Base-by-base conservation (phyloP, 2,113 vertebrate species). In the Platichthys flesus region DNA sequence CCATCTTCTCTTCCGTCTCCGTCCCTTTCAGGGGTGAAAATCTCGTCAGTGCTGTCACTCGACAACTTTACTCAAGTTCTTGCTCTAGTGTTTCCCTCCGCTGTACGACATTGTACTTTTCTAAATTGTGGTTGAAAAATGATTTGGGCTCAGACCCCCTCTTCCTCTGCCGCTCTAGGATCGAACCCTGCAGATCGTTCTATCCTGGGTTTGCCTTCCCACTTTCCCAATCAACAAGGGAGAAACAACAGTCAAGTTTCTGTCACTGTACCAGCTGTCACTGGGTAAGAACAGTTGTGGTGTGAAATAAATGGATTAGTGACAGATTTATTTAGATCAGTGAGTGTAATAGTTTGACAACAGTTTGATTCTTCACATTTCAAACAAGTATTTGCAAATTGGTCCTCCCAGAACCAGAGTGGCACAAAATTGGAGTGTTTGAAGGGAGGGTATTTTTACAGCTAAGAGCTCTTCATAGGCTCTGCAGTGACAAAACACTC, bases 291-390 rank as follows among this genome's bases (percentile, higher is more conserved):
- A 37, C 57, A 63, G 15, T 72, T 65, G 23, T 56, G 61, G 14
- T 5, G 58, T 58, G 67, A 74, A 76, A 76, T 42, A 81, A 81
- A 71, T 67, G 18, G 64, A 86, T 52, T 55, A 57, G 76, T 1
- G 10, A 64, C 51, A 60, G 55, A 81, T 82, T 65, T 76, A 65
- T 67, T 81, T 49, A 74, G 71, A 76, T 83, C 62, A 81, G 6
- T 9, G 23, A 76, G 58, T 76, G 21, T 64, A 74, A 69, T 83
- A 69, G 81, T 76, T 74, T 56, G 65, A 81, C 74, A 70, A 74
- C 26, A 10, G 2, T 15, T 49, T 49, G 40, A 42, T 42, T 13
- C 2, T 42, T 42, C 40, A 42, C 40, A 42, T 42, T 13, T 42
- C 40, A 13, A 42, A 42, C 40, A 42, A 42, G 40, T 10, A 42